A percentile compares a stretch with the other conserved stretches of the same genome.
These are phyloP conservation scores for Geotrypetes seraphini DNA, from an alignment of 2,797 vertebrate genomes.

Conservation along the genomic window DNA sequence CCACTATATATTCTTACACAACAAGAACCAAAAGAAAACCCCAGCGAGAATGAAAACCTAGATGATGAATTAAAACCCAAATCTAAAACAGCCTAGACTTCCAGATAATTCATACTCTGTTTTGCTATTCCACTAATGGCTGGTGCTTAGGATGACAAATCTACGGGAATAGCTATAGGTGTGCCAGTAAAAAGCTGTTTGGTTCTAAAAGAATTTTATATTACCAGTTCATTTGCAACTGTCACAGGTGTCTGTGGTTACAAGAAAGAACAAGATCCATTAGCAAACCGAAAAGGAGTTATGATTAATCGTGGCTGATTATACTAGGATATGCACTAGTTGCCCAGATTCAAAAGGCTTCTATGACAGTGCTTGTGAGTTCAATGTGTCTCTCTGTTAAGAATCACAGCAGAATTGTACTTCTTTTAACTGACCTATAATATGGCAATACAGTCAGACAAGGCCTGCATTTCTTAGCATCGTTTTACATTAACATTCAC, in stretches of 20 bases:
- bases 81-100: constrained; percentile 14
- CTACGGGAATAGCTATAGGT: constrained; percentile 4
- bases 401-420: too few species aligned
- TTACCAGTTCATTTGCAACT: constrained; percentile 4
- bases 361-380: too few species aligned
- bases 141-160: constrained; percentile 8
- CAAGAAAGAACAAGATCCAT: constrained; percentile 15
- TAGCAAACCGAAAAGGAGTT: constrained; percentile 11
- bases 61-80: constrained; percentile 4
- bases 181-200: constrained; percentile 3
- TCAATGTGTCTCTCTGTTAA: too few species aligned
- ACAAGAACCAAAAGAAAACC: background rate
- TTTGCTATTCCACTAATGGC: too few species aligned
- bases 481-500: too few species aligned
- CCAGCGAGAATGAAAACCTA: too few species aligned
- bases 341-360: too few species aligned
- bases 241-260: constrained; percentile 13
- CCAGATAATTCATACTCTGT: constrained; percentile 9
- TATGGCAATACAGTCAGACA: too few species aligned
- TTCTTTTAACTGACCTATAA: too few species aligned
- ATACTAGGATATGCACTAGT: too few species aligned
- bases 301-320: constrained; percentile 1
- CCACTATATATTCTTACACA: too few species aligned
- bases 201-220: constrained; percentile 19
- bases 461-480: too few species aligned